A percentile compares a stretch with the other conserved stretches of the same genome.
Conservation (phyloP, 2,113 vertebrate species). For the Triplophysa rosa region DNA sequence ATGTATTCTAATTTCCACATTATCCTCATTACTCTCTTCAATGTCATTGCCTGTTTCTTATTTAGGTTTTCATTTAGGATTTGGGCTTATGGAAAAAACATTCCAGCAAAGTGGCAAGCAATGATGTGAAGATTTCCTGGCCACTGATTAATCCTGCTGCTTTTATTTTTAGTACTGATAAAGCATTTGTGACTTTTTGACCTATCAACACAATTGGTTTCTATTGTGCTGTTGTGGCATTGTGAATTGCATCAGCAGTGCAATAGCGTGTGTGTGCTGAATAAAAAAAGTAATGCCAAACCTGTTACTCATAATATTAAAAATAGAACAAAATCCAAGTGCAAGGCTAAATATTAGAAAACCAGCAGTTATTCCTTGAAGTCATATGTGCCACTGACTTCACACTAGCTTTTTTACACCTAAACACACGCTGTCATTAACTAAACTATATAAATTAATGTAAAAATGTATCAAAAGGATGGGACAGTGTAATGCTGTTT, state of each 20-base stretch:
- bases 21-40: background rate
- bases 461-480: background rate
- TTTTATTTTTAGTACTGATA: background rate
- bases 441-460: background rate
- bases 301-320: background rate
- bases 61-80: background rate
- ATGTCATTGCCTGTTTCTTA: background rate
- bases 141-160: background rate
- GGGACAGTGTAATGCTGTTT: slow-evolving; percentile 29
- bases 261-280: background rate
- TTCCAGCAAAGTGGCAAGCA: background rate
- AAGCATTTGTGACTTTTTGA: background rate
- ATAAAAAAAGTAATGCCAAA: background rate
- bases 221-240: background rate
- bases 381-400: background rate
- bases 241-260: background rate
- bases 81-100: background rate
- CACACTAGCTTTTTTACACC: background rate
- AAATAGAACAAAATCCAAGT: background rate
- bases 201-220: background rate
- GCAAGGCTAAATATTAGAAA: background rate
- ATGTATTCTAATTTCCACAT: background rate
- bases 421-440: slow-evolving; percentile 15
- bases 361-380: background rate
- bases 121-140: background rate